Conservation (phyloP, 2,113 vertebrate genomes). For the Synchiropus splendidus region DNA sequence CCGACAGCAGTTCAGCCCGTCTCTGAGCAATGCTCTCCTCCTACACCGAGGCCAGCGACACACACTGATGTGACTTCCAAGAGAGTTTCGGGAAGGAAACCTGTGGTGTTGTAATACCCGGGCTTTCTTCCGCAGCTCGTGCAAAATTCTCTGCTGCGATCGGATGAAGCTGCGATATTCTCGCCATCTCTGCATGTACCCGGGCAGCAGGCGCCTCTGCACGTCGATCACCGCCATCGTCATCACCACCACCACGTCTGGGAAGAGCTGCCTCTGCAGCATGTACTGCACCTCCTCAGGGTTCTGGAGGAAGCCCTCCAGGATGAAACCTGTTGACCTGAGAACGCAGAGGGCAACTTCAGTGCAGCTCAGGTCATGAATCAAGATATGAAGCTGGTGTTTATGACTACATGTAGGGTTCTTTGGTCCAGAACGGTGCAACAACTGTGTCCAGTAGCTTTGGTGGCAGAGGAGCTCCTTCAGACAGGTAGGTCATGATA, state of each 20-base stretch:
- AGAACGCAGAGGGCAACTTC: slow-evolving; percentile 1
- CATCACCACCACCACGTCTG: slow-evolving; percentile 72
- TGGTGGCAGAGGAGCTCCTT: slow-evolving; percentile 60
- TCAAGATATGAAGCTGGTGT: background rate
- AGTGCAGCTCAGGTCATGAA: background rate
- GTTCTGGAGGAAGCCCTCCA: slow-evolving; percentile 83
- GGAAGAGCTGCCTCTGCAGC: slow-evolving; percentile 71
- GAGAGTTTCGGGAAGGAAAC: too few species aligned
- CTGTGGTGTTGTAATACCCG: too few species aligned
- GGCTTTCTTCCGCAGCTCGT: slow-evolving; percentile 65
- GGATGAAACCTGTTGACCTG: slow-evolving; percentile 86
- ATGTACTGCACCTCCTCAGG: slow-evolving; percentile 74
- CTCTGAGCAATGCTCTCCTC: slow-evolving; percentile 70
- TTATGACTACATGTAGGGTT: slow-evolving; percentile 76
- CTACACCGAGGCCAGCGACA: slow-evolving; percentile 53
- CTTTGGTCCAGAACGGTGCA: slow-evolving; percentile 78
- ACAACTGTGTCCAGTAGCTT: slow-evolving; percentile 75
- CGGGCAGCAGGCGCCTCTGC: slow-evolving; percentile 70
- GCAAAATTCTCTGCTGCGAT: slow-evolving; percentile 61
- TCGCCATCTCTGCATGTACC: slow-evolving; percentile 69
- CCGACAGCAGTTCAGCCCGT: slow-evolving; percentile 76
- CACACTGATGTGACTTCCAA: too few species aligned
- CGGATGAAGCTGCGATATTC: slow-evolving; percentile 44
- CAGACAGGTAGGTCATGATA: slow-evolving; percentile 73
- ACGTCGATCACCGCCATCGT: slow-evolving; percentile 67